Percentiles rank a stretch among this genome's conserved stretches.
phyloP scores from a whole-genome alignment of 2,797 vertebrate genomes.

The Coregonus sp. region DNA sequence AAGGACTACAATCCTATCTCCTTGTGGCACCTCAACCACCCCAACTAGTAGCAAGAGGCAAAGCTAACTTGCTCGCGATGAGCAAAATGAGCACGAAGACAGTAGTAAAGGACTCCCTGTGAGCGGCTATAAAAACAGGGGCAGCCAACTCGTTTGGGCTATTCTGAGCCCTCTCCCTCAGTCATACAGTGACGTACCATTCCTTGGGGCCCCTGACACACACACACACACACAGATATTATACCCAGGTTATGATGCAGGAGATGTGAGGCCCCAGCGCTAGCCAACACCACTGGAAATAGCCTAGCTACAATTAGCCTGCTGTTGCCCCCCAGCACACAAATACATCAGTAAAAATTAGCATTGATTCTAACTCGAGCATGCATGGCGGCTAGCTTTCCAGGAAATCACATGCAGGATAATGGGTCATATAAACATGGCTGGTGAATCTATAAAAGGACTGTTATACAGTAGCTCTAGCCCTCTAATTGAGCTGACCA shows the following conservation, averaged over 20 bases:
- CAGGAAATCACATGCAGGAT: constrained; percentile 30
- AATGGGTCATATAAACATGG: constrained; percentile 21
- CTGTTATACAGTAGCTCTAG: background rate
- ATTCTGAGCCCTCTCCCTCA: constrained; percentile 26
- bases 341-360: constrained; percentile 49
- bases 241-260: constrained; percentile 12
- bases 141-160: constrained; percentile 7
- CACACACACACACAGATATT: background rate
- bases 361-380: constrained; percentile 42
- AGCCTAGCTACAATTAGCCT: constrained; percentile 66
- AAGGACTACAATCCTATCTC: background rate
- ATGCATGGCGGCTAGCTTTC: constrained; percentile 23
- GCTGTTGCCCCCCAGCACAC: constrained; percentile 42
- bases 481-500: background rate
- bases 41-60: background rate
- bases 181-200: constrained; percentile 37
- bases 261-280: background rate
- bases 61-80: background rate
- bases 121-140: constrained; percentile 14
- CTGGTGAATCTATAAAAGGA: background rate
- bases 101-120: background rate
- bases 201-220: background rate
- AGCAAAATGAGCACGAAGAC: background rate
- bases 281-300: constrained; percentile 59
- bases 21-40: background rate